A percentile compares a stretch with the other conserved stretches of the same genome.
phyloP scores from a whole-genome alignment of 2,113 vertebrate species.

The Delphinus delphis region DNA sequence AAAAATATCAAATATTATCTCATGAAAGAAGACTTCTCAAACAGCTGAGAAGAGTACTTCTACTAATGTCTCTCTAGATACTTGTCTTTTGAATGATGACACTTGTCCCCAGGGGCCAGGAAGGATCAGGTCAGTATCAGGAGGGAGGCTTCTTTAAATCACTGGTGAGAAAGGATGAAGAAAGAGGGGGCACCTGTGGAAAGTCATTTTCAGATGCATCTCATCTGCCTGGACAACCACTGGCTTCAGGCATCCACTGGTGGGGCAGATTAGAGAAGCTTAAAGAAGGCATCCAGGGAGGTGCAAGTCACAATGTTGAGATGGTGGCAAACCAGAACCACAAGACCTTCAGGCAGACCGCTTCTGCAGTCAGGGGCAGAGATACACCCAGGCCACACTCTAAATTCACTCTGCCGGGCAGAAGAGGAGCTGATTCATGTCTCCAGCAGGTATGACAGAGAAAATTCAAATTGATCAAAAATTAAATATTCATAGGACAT shows the following conservation, averaged over 20 bases:
- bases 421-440: constrained; percentile 72
- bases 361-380: not conserved
- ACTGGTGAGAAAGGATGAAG: not conserved
- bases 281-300: not conserved
- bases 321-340: not conserved
- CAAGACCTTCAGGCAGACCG: not conserved
- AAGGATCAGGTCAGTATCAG: not conserved
- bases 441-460: constrained; percentile 79
- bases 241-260: not conserved
- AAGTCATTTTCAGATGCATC: not conserved
- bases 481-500: constrained; percentile 90
- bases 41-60: not conserved
- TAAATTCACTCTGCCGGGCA: constrained; percentile 50
- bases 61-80: not conserved
- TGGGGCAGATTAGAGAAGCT: not conserved
- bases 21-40: not conserved
- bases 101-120: not conserved
- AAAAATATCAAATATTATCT: not conserved
- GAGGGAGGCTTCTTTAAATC: not conserved
- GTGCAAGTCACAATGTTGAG: not conserved
- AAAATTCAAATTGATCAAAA: constrained; percentile 86
- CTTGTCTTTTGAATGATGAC: not conserved
- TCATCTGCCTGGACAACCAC: not conserved
- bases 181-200: not conserved
- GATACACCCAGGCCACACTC: constrained; percentile 43